Base-by-base conservation (phyloP, 2,113 vertebrate species). In the Hystrix brachyura region DNA sequence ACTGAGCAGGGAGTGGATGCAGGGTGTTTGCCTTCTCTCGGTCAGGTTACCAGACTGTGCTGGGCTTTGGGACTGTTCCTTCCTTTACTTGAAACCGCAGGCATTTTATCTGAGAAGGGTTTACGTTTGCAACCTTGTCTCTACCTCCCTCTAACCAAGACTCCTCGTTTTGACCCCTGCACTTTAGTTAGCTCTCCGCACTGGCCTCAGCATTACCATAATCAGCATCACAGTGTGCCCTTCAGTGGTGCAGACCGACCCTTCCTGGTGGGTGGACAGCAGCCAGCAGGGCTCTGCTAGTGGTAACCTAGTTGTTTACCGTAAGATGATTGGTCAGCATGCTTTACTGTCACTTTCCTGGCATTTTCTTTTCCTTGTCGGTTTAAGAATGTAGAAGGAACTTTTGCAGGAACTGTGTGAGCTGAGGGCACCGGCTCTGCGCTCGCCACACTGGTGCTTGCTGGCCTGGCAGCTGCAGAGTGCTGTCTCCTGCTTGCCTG, bases 201-300 rank as follows among this genome's bases (percentile, higher is more conserved):
- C 38, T 14, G 19, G 65, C 38, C 14, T 38, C 19, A 4, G 38
- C 18, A 11, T 10, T 32, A 4, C 6, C 0, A 0, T n/a, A 23
- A 15, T n/a, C 32, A 0, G n/a, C 8, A 3, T 32, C 4, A 0
- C 11, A 6, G 5, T 6, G 34, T 18, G 0, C 23, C 80, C 29
- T 13, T 89, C 43, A 19, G 27, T 53, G 19, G 57, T 32, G 18
- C 13, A 4, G 1, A 29, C 43, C 60, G 43, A 3, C 4, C 11
- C 55, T 64, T 64, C 80, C 23, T 46, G 18, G 23, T 5, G 23
- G 13, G 17, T 67, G 55, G 38, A 15, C 7, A 17, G 53, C 4
- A 6, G 34, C 0, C 32, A 34, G 11, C 60, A 10, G 57, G 51
- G 48, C 29, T 86, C 65, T 62, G 14, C 1, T n/a, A 4, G 7